Percentiles rank a stretch among this genome's conserved stretches.
Conservation (phyloP, 1,140 invertebrate genomes). For the Trachymyrmex septentrionalis region DNA sequence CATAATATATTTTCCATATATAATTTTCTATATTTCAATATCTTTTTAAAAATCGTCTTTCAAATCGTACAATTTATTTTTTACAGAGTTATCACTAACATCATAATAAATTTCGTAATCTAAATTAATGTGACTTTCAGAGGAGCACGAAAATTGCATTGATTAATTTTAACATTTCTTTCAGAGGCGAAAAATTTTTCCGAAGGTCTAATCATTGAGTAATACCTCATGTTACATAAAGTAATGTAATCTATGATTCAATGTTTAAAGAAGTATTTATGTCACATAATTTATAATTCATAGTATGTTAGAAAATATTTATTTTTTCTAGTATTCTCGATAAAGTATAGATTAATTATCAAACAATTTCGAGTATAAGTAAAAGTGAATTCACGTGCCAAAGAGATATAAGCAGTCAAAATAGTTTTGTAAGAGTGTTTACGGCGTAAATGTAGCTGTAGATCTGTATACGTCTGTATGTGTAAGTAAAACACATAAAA, state of each 20-base stretch:
- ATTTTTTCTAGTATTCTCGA: constrained; percentile 72
- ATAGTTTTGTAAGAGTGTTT: constrained; percentile 36
- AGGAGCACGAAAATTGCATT: not conserved
- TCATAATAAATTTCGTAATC: not conserved
- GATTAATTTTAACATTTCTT: not conserved
- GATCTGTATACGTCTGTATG: not conserved
- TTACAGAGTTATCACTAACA: not conserved
- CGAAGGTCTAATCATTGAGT: not conserved
- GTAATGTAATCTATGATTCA: constrained; percentile 5
- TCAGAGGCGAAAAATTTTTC: not conserved
- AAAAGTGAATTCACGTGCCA: constrained; percentile 86
- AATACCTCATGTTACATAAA: constrained; percentile 6
- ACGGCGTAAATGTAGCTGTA: not conserved
- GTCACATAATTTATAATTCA: constrained; percentile 52
- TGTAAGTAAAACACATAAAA: not conserved
- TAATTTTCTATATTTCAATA: not conserved
- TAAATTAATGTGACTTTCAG: not conserved
- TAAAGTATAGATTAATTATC: constrained; percentile 42
- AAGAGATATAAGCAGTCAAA: constrained; percentile 77
- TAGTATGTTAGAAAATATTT: constrained; percentile 70
- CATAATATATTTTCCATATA: not conserved
- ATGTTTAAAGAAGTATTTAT: not conserved
- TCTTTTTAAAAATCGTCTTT: not conserved
- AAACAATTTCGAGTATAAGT: constrained; percentile 57
- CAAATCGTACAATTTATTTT: not conserved